phyloP scores from a whole-genome alignment of 2,113 vertebrate genomes.

The Etheostoma spectabile region DNA sequence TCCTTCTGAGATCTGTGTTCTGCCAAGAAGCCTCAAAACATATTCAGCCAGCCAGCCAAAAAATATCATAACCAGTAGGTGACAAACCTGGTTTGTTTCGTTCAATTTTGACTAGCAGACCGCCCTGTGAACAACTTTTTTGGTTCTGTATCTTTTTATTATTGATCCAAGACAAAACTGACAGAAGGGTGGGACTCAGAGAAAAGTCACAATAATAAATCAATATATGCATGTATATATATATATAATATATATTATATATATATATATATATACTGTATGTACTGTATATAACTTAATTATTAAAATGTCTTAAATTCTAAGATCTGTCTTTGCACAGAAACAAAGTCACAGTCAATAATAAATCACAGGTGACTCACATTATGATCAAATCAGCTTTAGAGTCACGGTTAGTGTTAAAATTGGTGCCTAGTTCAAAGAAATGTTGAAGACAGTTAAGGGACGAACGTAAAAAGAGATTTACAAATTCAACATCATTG shows the following conservation, averaged over 20 bases:
- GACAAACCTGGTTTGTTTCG: too few species aligned
- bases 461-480: background rate
- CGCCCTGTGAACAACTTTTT: too few species aligned
- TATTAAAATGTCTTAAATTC: background rate
- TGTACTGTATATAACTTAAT: background rate
- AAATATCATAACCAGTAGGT: too few species aligned
- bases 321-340: background rate
- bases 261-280: too few species aligned
- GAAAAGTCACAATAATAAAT: too few species aligned
- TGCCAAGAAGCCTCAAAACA: conserved; percentile 19
- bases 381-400: background rate
- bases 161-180: too few species aligned
- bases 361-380: background rate
- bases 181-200: too few species aligned
- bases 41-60: background rate
- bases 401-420: background rate
- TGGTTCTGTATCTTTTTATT: too few species aligned
- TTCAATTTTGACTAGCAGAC: too few species aligned
- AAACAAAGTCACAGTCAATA: background rate
- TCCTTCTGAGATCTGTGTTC: conserved; percentile 5
- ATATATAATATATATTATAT: too few species aligned
- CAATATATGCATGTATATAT: too few species aligned
- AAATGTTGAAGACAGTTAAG: background rate
- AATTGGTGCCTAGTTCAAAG: too few species aligned
- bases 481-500: background rate